phyloP scores from a whole-genome alignment of 1,140 invertebrate species.

The Drosophila repletoides region DNA sequence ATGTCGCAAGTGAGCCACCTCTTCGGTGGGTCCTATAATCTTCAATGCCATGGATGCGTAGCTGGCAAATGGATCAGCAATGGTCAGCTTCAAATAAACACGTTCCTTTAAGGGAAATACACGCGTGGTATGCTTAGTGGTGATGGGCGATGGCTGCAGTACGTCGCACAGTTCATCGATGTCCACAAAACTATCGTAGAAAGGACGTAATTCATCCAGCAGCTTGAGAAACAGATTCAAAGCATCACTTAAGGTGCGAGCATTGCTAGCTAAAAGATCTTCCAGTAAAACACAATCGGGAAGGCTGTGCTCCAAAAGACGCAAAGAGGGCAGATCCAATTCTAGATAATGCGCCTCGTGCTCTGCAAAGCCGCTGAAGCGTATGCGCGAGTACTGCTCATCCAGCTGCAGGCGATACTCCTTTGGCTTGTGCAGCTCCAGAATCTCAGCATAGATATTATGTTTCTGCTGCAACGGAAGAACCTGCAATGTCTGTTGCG shows the following conservation, averaged over 20 bases:
- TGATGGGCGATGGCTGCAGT: conserved; percentile 58
- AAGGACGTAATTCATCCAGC: conserved; percentile 63
- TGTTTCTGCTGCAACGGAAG: neutral
- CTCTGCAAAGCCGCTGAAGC: conserved; percentile 53
- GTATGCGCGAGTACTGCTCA: conserved; percentile 39
- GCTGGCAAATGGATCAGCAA: conserved; percentile 63
- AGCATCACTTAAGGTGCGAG: conserved; percentile 17
- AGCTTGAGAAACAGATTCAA: conserved; percentile 56
- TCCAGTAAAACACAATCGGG: conserved; percentile 53
- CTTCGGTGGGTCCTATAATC: conserved; percentile 71
- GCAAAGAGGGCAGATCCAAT: conserved; percentile 51
- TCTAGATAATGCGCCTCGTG: conserved; percentile 62
- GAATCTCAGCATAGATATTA: conserved; percentile 61
- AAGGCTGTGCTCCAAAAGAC: conserved; percentile 59
- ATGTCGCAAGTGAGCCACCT: conserved; percentile 59
- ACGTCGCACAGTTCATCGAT: conserved; percentile 78
- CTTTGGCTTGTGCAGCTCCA: conserved; percentile 45
- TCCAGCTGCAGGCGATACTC: conserved; percentile 55
- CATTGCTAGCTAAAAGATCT: conserved; percentile 43
- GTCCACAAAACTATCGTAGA: conserved; percentile 66
- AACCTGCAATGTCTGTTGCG: neutral
- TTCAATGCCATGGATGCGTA: conserved; percentile 57
- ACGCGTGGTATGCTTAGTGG: conserved; percentile 64
- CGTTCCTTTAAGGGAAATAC: conserved; percentile 66
- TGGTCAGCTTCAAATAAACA: conserved; percentile 63